These are phyloP conservation scores for Drosophila guanche DNA, from an alignment of 1,140 invertebrate genomes.

Conservation along the genomic window DNA sequence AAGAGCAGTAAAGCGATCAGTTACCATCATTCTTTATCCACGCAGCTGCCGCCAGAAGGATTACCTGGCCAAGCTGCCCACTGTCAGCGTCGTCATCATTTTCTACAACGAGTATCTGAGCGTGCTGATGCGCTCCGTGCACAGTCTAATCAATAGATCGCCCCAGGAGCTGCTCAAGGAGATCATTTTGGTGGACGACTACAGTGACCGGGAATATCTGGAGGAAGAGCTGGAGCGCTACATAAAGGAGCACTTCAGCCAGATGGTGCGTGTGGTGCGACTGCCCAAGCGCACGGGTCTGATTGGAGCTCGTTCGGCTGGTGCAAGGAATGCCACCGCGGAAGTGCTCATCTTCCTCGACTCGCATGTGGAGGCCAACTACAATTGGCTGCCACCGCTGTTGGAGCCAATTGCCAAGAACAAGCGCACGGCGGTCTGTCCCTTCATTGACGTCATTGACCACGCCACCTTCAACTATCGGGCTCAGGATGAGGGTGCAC, in stretches of 20 bases:
- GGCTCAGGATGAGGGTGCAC: conserved; percentile 96
- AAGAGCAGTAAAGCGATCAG: not conserved
- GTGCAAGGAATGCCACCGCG: conserved; percentile 91
- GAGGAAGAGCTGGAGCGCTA: conserved; percentile 91
- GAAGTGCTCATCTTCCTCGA: conserved; percentile 96
- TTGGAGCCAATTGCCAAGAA: conserved; percentile 95
- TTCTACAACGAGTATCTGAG: conserved; percentile 97
- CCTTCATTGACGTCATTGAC: conserved; percentile 98
- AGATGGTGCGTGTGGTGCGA: conserved; percentile 89
- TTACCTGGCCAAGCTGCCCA: conserved; percentile 91
- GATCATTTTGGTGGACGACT: conserved; percentile 97
- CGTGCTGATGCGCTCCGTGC: conserved; percentile 92
- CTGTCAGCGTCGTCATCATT: conserved; percentile 94
- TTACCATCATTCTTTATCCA: conserved; percentile 39
- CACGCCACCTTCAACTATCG: conserved; percentile 96
- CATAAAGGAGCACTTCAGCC: conserved; percentile 87
- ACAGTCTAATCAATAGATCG: conserved; percentile 93
- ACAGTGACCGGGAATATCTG: conserved; percentile 90
- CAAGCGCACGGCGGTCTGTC: conserved; percentile 95
- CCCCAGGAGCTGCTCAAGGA: conserved; percentile 93
- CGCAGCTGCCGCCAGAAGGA: conserved; percentile 88
- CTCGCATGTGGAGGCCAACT: conserved; percentile 96
- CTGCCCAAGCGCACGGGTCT: conserved; percentile 91
- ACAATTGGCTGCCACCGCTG: conserved; percentile 97
- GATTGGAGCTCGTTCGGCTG: conserved; percentile 94